Evolutionary conservation across 2,888 invertebrate species (phyloP), one percentile per base, ranked within the genome.

Genomic region (Gibbula magus): DNA sequence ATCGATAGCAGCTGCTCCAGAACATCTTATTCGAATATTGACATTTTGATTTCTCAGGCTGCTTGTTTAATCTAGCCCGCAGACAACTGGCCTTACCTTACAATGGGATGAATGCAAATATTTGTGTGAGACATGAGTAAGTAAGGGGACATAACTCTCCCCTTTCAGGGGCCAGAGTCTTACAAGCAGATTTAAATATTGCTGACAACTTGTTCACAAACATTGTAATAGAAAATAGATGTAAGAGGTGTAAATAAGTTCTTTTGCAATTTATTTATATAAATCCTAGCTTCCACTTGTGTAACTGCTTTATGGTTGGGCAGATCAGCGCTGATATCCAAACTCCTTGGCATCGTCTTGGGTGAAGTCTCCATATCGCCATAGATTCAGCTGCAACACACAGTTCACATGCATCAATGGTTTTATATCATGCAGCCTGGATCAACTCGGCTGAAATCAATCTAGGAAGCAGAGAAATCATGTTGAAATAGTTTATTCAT

Each of bases 341-440:
- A 96, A 96, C 91, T 95, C 95, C 89, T 94, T 94, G 73, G 96
- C 97, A 93, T 98, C 98, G 90, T 97, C 98, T 85, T 97, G 97
- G 82, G 96, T 97, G 93, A 99, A 97, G 93, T 99, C 99, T n/a
- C 99, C 99, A 92, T 99, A 99, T 91, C 96, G 96, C 99, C 99
- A 99, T 90, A 99, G 96, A 93, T 96, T 97, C 89, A 95, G 94
- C 93, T 97, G 97, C 51, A 91, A 91, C 32, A 20, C 51, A 79
- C 5, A 45, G 45, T 45, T 10, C 8, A 13, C 13, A 45, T 13
- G 35, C 7, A 35, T 7, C 35, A 35, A 35, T 7, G 7, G 35
- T 5, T 7, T 7, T 7, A 35, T 35, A 35, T 35, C 35, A 5
- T n/a, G n/a, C n/a, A n/a, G n/a, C n/a, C n/a, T n/a, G n/a, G n/a